Evolutionary conservation across 2,113 vertebrate genomes (phyloP), one percentile per base, ranked within the genome.

Genomic region (Chloropsis hardwickii): DNA sequence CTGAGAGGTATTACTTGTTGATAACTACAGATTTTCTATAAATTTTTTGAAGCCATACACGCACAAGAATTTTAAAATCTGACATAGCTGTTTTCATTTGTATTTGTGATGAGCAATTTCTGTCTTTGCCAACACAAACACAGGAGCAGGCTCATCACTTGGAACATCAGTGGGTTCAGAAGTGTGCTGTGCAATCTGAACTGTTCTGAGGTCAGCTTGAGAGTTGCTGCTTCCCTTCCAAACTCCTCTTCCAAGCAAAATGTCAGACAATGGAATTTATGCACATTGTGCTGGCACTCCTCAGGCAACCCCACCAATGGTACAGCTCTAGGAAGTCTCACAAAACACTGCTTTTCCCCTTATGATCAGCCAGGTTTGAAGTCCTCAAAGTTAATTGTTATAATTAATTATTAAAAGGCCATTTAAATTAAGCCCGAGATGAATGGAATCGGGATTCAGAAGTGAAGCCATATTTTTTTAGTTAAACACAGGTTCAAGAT

Each of bases 241-340:
- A 65, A 48, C 45, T 28, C n/a, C 17, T 72, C 51, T 51, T 61
- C 70, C 82, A 72, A 83, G 71, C 28, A 25, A 12, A 42, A 14
- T 13, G 6, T 11, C 81, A 78, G 31, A 45, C 19, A 62, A 47
- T 24, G 39, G 37, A 27, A 37, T 73, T 42, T 27, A 39, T 19
- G 27, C 45, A 54, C 9, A 2, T 16, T 14, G 47, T 23, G 25
- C 14, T 0, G 0, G 9, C 45, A 35, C 19, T 60, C 51, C 56
- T 71, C 57, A 61, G 56, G 71, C 31, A 86, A 23, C 37, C 47
- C 56, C 65, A 81, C 25, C 72, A 62, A 35, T 5, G 58, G n/a
- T 29, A 37, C 37, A 50, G 29, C 5, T 40, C 14, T 17, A 31
- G 48, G 53, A 81, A 5, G 3, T 10, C 35, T 70, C 81, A 45